These are phyloP conservation scores for Aphidius ervi DNA, from an alignment of 1,140 invertebrate species.

Conservation along the genomic window DNA sequence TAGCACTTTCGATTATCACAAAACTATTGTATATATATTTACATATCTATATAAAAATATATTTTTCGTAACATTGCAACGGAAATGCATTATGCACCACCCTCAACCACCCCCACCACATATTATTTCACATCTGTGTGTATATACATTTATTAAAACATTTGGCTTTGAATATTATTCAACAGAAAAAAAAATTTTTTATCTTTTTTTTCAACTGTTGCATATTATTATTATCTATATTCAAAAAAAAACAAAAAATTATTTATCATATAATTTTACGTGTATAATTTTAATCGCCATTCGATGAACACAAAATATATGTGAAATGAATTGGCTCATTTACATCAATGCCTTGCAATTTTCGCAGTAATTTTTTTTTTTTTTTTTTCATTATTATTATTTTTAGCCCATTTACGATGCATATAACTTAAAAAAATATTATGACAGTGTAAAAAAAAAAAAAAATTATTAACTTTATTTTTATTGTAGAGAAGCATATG, in stretches of 20 bases:
- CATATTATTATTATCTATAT: neutral
- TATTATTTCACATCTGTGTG: too few relatives aligned
- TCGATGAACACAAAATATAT: neutral
- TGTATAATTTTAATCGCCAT: conserved; percentile 13
- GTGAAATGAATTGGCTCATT: conserved; percentile 30
- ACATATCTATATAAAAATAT: too few relatives aligned
- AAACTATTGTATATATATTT: too few relatives aligned
- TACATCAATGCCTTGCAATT: conserved; percentile 48
- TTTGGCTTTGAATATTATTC: neutral
- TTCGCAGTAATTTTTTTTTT: conserved; percentile 28
- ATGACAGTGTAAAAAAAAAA: conserved; percentile 10
- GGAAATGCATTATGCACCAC: conserved; percentile 10
- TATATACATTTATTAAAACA: too few relatives aligned
- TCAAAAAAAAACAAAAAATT: conserved; percentile 7
- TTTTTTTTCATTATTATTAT: conserved; percentile 7
- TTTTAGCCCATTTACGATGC: neutral
- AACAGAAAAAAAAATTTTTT: neutral
- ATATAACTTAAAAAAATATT: conserved; percentile 11
- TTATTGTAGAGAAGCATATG: neutral
- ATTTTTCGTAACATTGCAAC: neutral
- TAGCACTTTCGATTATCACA: too few relatives aligned
- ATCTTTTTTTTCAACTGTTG: neutral
- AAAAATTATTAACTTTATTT: neutral
- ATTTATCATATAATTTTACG: neutral
- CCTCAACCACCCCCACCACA: neutral